These are phyloP conservation scores for Diabrotica virgifera DNA, from an alignment of 1,140 invertebrate species.

Conservation along the genomic window DNA sequence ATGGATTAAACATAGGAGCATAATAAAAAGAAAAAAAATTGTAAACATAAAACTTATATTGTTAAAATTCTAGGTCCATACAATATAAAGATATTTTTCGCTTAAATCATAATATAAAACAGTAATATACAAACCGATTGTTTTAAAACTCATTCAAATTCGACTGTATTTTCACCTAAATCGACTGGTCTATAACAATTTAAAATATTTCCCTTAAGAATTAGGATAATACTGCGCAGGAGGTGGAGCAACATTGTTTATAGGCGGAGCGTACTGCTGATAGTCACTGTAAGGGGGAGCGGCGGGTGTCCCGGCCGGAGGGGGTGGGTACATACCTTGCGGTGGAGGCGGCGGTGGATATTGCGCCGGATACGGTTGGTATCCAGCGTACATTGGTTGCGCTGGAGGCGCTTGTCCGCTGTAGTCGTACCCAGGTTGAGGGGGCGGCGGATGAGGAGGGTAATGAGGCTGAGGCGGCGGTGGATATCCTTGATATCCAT, in stretches of 20 bases:
- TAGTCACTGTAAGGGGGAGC: slow-evolving; percentile 35
- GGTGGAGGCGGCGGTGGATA: slow-evolving; percentile 53
- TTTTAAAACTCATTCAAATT: too few species aligned
- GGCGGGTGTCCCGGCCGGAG: slow-evolving; percentile 20
- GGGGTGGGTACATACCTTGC: slow-evolving; percentile 38
- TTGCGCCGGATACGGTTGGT: slow-evolving; percentile 50
- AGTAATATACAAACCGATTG: too few species aligned
- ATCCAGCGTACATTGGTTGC: slow-evolving; percentile 51
- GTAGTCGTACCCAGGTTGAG: slow-evolving; percentile 36
- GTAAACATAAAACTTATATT: too few species aligned
- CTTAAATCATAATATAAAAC: too few species aligned
- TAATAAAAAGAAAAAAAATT: too few species aligned
- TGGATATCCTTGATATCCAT: slow-evolving; percentile 37
- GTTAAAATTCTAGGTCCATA: too few species aligned
- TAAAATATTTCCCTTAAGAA: slow-evolving; percentile 12
- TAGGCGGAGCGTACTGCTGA: slow-evolving; percentile 29
- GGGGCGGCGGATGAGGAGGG: slow-evolving; percentile 34
- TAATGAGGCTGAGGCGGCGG: slow-evolving; percentile 36
- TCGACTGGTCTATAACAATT: background rate
- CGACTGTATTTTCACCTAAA: background rate
- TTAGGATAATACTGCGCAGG: slow-evolving; percentile 13
- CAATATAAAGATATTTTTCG: too few species aligned
- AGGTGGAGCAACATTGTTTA: slow-evolving; percentile 14
- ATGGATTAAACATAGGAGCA: too few species aligned
- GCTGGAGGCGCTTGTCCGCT: slow-evolving; percentile 30